These are phyloP conservation scores for Syngnathus rostellatus DNA, from an alignment of 2,797 vertebrate genomes.

Conservation along the genomic window DNA sequence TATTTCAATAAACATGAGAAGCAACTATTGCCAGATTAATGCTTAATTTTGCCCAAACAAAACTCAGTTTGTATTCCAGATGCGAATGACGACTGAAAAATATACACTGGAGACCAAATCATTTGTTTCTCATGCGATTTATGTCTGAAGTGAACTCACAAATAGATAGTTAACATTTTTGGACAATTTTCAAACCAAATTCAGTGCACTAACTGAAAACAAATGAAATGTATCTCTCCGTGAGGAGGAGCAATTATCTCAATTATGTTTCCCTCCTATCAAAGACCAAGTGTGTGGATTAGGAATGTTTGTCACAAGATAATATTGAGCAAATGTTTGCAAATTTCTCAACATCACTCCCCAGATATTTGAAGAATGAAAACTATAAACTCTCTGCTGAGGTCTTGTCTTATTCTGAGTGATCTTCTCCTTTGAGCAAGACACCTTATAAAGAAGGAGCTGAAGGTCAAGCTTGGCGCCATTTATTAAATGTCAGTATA, in stretches of 20 bases:
- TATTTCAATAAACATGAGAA: conserved; percentile 63
- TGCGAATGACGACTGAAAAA: conserved; percentile 18
- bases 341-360: conserved; percentile 46
- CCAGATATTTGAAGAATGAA: conserved; percentile 43
- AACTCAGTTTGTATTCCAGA: conserved; percentile 38
- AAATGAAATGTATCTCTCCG: conserved; percentile 23
- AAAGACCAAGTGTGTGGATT: conserved; percentile 38
- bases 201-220: not conserved
- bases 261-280: conserved; percentile 40
- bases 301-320: conserved; percentile 50
- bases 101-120: conserved; percentile 13
- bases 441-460: conserved; percentile 33
- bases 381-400: conserved; percentile 25
- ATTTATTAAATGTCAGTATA: conserved; percentile 37
- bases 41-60: conserved; percentile 60
- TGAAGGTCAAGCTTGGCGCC: conserved; percentile 43
- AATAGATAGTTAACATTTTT: conserved; percentile 20
- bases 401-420: conserved; percentile 30
- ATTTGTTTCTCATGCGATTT: conserved; percentile 19
- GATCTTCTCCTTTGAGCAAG: conserved; percentile 46
- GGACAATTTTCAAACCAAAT: not conserved
- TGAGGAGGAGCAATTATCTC: conserved; percentile 39
- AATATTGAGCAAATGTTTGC: conserved; percentile 55
- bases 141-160: conserved; percentile 16
- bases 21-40: conserved; percentile 61